These are phyloP conservation scores for Lagopus leucura DNA, from an alignment of 2,113 vertebrate genomes.

Conservation along the genomic window DNA sequence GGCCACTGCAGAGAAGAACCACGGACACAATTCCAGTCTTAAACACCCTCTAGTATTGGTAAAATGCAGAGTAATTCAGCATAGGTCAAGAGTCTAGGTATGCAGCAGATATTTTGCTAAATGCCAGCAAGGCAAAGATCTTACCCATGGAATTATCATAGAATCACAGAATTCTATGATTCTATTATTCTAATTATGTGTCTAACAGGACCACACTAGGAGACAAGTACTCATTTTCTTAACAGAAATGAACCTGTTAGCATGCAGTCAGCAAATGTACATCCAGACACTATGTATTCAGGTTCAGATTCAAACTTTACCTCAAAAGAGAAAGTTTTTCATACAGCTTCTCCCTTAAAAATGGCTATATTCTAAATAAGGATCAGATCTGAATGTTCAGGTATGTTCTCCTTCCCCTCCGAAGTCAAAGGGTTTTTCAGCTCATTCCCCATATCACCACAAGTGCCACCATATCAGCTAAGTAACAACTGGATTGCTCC, in stretches of 20 bases:
- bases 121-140: neutral
- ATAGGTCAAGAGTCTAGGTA: fast-evolving
- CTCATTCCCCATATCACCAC: neutral
- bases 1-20: neutral
- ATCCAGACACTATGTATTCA: neutral
- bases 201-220: neutral
- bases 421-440: fast-evolving
- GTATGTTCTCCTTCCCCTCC: neutral
- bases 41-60: neutral
- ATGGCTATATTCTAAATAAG: neutral
- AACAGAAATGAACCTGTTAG: neutral
- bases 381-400: fast-evolving
- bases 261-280: neutral
- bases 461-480: neutral
- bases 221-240: neutral
- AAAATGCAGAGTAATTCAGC: neutral
- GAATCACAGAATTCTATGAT: too few species aligned
- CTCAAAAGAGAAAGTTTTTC: neutral
- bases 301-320: neutral
- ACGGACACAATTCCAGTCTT: neutral
- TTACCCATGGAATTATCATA: neutral
- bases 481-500: neutral
- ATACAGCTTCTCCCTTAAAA: neutral
- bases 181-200: too few species aligned
- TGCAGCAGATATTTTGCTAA: neutral